A percentile compares a stretch with the other conserved stretches of the same genome.
phyloP scores from a whole-genome alignment of 2,797 vertebrate genomes.

The Paratrypauchen microcephalus region DNA sequence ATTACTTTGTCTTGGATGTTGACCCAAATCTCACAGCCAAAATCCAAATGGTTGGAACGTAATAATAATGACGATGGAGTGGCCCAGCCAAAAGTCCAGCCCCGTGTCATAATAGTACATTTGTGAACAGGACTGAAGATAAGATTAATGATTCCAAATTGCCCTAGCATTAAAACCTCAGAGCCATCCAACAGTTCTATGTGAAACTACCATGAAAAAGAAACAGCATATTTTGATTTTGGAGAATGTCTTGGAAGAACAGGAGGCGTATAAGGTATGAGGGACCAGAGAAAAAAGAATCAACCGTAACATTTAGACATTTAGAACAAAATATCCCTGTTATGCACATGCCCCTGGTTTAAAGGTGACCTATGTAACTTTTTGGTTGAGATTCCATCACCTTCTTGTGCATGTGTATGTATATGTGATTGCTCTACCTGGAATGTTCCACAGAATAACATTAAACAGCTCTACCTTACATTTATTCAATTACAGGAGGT shows the following conservation, averaged over 20 bases:
- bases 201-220: not conserved
- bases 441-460: too few relatives aligned
- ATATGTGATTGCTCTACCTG: too few relatives aligned
- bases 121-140: not conserved
- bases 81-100: not conserved
- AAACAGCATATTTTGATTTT: too few relatives aligned
- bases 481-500: too few relatives aligned
- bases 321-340: constrained; percentile 34
- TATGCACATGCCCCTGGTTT: constrained; percentile 44
- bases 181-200: not conserved
- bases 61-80: not conserved
- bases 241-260: too few relatives aligned
- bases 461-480: too few relatives aligned
- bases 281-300: too few relatives aligned
- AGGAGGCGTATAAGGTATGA: too few relatives aligned
- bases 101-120: not conserved
- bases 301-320: too few relatives aligned
- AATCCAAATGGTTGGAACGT: not conserved
- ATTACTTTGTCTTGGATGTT: not conserved
- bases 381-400: too few relatives aligned
- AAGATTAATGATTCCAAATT: not conserved
- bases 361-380: too few relatives aligned
- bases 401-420: too few relatives aligned
- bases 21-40: not conserved
- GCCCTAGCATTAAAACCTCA: not conserved